Percentiles rank a stretch among this genome's conserved stretches.
Conservation (phyloP, 1,140 invertebrate species). For the Zaprionus gabonicus region DNA sequence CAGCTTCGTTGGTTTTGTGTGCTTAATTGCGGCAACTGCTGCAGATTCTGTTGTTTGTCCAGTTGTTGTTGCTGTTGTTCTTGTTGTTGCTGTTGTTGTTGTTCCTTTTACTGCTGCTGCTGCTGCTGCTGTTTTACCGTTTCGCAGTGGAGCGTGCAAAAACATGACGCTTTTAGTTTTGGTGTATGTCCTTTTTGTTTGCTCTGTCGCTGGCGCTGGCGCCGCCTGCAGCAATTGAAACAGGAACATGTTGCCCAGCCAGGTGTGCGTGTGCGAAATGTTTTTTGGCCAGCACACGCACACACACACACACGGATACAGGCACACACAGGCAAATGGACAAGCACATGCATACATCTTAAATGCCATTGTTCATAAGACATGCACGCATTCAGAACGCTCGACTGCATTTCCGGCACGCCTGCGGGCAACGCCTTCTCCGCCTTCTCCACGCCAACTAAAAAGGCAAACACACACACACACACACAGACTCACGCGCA, state of each 20-base stretch:
- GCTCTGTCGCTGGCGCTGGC: slow-evolving; percentile 51
- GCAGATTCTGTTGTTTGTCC: slow-evolving; percentile 46
- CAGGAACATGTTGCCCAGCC: slow-evolving; percentile 73
- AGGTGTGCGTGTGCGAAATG: slow-evolving; percentile 62
- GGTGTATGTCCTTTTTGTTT: slow-evolving; percentile 75
- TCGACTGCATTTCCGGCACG: slow-evolving; percentile 70
- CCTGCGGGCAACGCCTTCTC: slow-evolving; percentile 51
- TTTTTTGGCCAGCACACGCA: slow-evolving; percentile 51
- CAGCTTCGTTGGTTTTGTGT: slow-evolving; percentile 64
- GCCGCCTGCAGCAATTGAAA: slow-evolving; percentile 69
- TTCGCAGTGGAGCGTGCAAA: slow-evolving; percentile 71
- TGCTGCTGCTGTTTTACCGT: slow-evolving; percentile 54
- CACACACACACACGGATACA: slow-evolving; percentile 46
- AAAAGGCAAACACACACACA: slow-evolving; percentile 16
- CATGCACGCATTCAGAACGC: slow-evolving; percentile 76
- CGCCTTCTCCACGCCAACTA: slow-evolving; percentile 3
- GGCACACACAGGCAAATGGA: slow-evolving; percentile 22
- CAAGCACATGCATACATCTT: slow-evolving; percentile 57
- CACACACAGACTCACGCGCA: too few relatives aligned
- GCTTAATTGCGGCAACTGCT: slow-evolving; percentile 69
- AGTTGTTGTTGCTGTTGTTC: slow-evolving; percentile 25
- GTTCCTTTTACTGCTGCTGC: slow-evolving; percentile 13
- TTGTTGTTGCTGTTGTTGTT: slow-evolving; percentile 29
- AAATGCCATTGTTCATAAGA: slow-evolving; percentile 80
- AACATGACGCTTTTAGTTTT: slow-evolving; percentile 80